These are phyloP conservation scores for Forbesichthys agassizii DNA, from an alignment of 2,113 vertebrate species.

Conservation along the genomic window DNA sequence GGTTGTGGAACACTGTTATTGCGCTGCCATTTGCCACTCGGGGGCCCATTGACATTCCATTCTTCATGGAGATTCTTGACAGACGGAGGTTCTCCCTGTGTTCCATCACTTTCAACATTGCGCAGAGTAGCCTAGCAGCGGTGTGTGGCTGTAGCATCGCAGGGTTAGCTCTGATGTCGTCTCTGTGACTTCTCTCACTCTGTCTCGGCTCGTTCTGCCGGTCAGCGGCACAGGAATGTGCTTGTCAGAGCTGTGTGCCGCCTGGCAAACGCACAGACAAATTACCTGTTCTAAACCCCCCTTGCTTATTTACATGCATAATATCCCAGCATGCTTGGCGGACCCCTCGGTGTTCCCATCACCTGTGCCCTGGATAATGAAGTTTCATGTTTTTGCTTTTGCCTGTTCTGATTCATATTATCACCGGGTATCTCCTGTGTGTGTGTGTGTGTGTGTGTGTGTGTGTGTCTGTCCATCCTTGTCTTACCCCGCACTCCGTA, in stretches of 20 bases:
- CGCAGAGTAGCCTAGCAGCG: not conserved
- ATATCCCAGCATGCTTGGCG: too few species aligned
- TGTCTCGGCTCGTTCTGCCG: constrained; percentile 9
- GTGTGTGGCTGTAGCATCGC: constrained; percentile 8
- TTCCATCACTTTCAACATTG: constrained; percentile 1
- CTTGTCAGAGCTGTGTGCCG: not conserved
- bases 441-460: not conserved
- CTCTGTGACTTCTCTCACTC: not conserved
- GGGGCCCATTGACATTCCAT: constrained; percentile 15
- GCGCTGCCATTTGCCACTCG: constrained; percentile 1
- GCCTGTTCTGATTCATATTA: not conserved
- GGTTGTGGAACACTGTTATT: constrained; percentile 13
- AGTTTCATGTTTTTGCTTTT: too few species aligned
- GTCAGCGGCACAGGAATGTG: not conserved
- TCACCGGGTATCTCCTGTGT: not conserved
- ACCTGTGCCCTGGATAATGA: too few species aligned
- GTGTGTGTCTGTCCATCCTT: not conserved
- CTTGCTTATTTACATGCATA: too few species aligned
- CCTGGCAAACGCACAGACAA: too few species aligned
- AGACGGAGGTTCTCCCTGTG: not conserved
- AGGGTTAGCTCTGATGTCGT: constrained; percentile 10
- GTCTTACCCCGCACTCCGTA: not conserved
- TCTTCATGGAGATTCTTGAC: not conserved
- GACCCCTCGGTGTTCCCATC: too few species aligned
- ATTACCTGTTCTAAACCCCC: too few species aligned